Percentiles rank a stretch among this genome's conserved stretches.
Conservation (phyloP, 2,797 vertebrate species). For the Sitta carolinensis region DNA sequence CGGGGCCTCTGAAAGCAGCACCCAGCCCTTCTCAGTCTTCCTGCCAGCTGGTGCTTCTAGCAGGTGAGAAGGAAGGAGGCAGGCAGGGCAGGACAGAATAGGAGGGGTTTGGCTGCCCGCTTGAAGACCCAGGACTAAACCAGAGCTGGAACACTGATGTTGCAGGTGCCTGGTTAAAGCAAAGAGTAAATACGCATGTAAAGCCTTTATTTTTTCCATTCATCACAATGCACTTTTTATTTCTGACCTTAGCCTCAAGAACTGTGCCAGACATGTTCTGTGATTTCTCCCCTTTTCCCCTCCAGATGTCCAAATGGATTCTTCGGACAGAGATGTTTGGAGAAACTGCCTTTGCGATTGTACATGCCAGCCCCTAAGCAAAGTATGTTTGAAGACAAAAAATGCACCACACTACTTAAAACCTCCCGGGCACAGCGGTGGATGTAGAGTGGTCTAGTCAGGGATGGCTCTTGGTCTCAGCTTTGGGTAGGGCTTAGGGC, state of each 20-base stretch:
- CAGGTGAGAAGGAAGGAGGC: constrained; percentile 20
- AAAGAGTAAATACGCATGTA: background rate
- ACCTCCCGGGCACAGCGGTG: constrained; percentile 76
- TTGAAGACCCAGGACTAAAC: background rate
- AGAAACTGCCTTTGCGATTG: constrained; percentile 94
- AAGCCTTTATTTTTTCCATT: constrained; percentile 71
- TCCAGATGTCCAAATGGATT: constrained; percentile 97
- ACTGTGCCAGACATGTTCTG: constrained; percentile 84
- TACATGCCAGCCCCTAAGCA: constrained; percentile 94
- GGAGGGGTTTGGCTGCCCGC: background rate
- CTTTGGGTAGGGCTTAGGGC: constrained; percentile 79
- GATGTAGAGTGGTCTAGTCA: constrained; percentile 76
- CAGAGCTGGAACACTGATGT: constrained; percentile 8
- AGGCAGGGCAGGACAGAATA: constrained; percentile 17
- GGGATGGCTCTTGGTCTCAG: constrained; percentile 76
- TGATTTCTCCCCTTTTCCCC: constrained; percentile 91
- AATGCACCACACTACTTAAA: constrained; percentile 78
- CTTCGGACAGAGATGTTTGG: constrained; percentile 96
- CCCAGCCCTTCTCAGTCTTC: background rate
- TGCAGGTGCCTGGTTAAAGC: constrained; percentile 14
- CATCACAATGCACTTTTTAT: constrained; percentile 81
- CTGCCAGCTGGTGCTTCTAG: background rate
- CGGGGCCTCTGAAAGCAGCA: background rate
- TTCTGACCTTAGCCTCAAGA: constrained; percentile 80
- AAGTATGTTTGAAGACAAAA: constrained; percentile 96